These are phyloP conservation scores for Tinamus guttatus DNA, from an alignment of 2,113 vertebrate genomes.

Conservation along the genomic window DNA sequence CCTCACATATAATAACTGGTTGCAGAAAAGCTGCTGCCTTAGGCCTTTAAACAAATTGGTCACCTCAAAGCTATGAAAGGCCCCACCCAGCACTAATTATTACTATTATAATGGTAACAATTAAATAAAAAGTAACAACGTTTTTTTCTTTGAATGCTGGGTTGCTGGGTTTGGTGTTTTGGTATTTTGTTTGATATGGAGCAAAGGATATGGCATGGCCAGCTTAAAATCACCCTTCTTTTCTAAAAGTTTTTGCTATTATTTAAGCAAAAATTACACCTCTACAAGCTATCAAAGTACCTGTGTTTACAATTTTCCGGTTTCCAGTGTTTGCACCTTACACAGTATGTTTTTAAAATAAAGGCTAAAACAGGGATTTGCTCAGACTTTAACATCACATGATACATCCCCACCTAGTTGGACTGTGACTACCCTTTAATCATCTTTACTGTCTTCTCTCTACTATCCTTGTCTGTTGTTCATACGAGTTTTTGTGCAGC, in stretches of 20 bases:
- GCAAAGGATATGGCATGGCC: constrained; percentile 1
- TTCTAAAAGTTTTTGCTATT: background rate
- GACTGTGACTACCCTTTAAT: background rate
- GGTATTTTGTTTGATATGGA: background rate
- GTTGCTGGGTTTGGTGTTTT: background rate
- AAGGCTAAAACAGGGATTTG: background rate
- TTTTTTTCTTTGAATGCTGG: constrained; percentile 15
- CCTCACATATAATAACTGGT: constrained; percentile 43
- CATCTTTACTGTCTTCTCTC: background rate
- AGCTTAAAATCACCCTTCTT: background rate
- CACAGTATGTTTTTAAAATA: accelerated
- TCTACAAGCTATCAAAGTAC: background rate
- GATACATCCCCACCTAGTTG: accelerated
- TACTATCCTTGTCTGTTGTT: accelerated
- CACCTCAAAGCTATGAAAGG: constrained; percentile 47
- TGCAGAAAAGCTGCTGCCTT: constrained; percentile 49
- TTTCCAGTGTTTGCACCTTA: background rate
- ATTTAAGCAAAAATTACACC: background rate
- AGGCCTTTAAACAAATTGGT: constrained; percentile 32
- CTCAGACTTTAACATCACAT: background rate
- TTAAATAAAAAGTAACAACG: constrained; percentile 28
- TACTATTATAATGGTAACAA: constrained; percentile 36
- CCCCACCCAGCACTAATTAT: constrained; percentile 44
- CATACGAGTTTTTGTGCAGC: accelerated
- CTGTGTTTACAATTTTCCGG: background rate